phyloP scores from a whole-genome alignment of 2,797 vertebrate genomes.

The Masticophis lateralis region DNA sequence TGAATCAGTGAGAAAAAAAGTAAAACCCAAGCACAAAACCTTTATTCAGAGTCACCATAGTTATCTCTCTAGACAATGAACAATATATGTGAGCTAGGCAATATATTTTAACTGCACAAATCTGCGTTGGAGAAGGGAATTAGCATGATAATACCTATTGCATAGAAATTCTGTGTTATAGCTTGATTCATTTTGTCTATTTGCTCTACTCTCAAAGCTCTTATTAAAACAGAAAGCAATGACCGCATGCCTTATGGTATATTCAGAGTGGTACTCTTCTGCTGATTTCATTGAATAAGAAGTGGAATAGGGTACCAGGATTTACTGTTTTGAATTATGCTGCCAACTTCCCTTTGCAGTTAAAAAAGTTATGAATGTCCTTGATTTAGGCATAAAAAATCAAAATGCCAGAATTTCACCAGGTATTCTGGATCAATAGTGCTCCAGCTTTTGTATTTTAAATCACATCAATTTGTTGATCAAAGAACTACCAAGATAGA shows the following conservation, averaged over 20 bases:
- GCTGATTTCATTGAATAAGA: slow-evolving; percentile 33
- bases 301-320: background rate
- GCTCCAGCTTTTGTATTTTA: background rate
- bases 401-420: background rate
- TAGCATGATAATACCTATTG: slow-evolving; percentile 45
- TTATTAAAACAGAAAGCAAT: slow-evolving; percentile 26
- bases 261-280: slow-evolving; percentile 23
- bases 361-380: background rate
- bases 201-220: slow-evolving; percentile 21
- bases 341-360: slow-evolving; percentile 10
- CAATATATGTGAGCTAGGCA: slow-evolving; percentile 35
- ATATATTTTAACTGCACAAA: slow-evolving; percentile 53
- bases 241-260: background rate
- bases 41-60: slow-evolving; percentile 53
- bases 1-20: slow-evolving; percentile 36
- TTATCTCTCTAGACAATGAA: slow-evolving; percentile 57
- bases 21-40: slow-evolving; percentile 42
- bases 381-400: background rate
- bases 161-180: slow-evolving; percentile 23
- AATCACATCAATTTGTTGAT: background rate
- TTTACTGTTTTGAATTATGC: slow-evolving; percentile 8
- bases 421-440: background rate
- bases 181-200: slow-evolving; percentile 1
- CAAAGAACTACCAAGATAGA: background rate
- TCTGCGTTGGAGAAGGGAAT: slow-evolving; percentile 50